Percentiles rank a stretch among this genome's conserved stretches.
Evolutionary conservation across 2,797 vertebrate species (phyloP).

Genomic region (Myripristis murdjan): DNA sequence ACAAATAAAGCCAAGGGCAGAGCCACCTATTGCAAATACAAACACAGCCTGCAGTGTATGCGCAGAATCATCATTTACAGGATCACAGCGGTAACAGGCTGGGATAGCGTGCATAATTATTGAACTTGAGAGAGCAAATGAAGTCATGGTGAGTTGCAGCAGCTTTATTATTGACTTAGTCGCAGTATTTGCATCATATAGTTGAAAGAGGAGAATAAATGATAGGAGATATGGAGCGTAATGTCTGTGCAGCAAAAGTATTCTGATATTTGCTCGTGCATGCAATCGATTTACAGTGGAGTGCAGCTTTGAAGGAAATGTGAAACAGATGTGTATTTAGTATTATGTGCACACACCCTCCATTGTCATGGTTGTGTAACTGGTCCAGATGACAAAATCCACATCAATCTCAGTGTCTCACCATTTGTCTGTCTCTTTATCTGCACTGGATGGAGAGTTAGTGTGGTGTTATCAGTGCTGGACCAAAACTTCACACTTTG

Average conservation of each 20-base stretch:
- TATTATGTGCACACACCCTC: slow-evolving; percentile 59
- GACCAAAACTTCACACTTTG: too few relatives aligned
- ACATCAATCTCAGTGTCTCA: slow-evolving; percentile 56
- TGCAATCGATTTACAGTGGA: slow-evolving; percentile 26
- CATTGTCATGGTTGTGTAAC: slow-evolving; percentile 61
- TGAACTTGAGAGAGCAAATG: slow-evolving; percentile 9
- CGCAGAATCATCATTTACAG: slow-evolving; percentile 32
- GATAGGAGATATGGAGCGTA: neutral
- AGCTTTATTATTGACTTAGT: slow-evolving; percentile 14
- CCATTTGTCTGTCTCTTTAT: slow-evolving; percentile 4
- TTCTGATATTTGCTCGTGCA: slow-evolving; percentile 21
- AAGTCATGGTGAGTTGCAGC: slow-evolving; percentile 9
- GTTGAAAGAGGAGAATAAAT: neutral
- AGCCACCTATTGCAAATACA: slow-evolving; percentile 69
- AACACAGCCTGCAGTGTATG: slow-evolving; percentile 41
- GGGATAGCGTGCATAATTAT: neutral
- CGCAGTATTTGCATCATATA: slow-evolving; percentile 5
- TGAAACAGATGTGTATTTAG: slow-evolving; percentile 69
- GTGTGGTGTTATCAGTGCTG: too few relatives aligned
- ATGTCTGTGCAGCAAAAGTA: neutral
- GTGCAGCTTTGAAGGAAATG: slow-evolving; percentile 67
- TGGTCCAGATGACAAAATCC: slow-evolving; percentile 55
- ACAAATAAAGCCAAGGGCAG: slow-evolving; percentile 65
- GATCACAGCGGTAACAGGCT: neutral
- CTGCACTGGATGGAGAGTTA: neutral